Conservation (phyloP, 2,888 invertebrate species). For the Netelia melanura region DNA sequence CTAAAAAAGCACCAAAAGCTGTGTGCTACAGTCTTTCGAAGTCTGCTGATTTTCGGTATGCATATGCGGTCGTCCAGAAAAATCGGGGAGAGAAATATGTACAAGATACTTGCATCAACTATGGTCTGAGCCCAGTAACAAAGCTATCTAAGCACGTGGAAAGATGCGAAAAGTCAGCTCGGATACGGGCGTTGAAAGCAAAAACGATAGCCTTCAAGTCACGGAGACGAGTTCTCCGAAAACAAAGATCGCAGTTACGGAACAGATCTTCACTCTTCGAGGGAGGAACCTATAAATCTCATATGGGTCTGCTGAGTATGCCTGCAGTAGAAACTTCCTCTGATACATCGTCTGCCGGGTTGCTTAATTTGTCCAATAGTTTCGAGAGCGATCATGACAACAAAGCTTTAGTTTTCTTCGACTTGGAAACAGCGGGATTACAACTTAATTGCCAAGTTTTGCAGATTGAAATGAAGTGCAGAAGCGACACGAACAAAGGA, state of each 20-base stretch:
- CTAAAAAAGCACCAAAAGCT: constrained; percentile 64
- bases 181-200: constrained; percentile 8
- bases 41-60: constrained; percentile 62
- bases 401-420: constrained; percentile 51
- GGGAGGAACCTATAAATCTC: constrained; percentile 15
- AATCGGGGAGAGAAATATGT: constrained; percentile 65
- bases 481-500: constrained; percentile 31
- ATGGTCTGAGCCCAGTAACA: constrained; percentile 24
- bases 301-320: constrained; percentile 36
- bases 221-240: constrained; percentile 24
- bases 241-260: constrained; percentile 26
- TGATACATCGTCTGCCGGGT: constrained; percentile 13
- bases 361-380: not conserved
- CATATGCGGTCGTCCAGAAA: constrained; percentile 63
- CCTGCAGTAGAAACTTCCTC: constrained; percentile 28
- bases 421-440: constrained; percentile 61
- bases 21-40: constrained; percentile 59
- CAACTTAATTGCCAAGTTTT: constrained; percentile 42
- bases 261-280: constrained; percentile 9
- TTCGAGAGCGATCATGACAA: constrained; percentile 13
- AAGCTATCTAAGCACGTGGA: constrained; percentile 33
- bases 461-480: constrained; percentile 48
- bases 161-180: constrained; percentile 20
- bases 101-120: constrained; percentile 19
- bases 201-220: constrained; percentile 15